Evolutionary conservation across 2,797 vertebrate genomes (phyloP).

Genomic region (Paguma larvata): DNA sequence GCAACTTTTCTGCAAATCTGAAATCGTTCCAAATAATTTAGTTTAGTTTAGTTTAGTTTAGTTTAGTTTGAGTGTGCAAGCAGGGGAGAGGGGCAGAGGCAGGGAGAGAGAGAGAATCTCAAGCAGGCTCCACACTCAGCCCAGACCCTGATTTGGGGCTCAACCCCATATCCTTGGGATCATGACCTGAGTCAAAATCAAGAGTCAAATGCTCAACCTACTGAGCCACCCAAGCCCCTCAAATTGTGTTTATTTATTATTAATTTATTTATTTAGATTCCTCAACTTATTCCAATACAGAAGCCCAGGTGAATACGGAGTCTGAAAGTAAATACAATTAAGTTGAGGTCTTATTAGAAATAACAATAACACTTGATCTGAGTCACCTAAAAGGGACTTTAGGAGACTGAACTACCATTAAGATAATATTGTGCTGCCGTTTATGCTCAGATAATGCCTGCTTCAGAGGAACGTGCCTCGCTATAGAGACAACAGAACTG

Average conservation of each 20-base stretch:
- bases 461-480: neutral
- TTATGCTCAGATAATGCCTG: neutral
- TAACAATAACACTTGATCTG: neutral
- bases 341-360: neutral
- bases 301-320: neutral
- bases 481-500: neutral
- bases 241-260: neutral
- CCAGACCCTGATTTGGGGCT: no score
- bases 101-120: no score
- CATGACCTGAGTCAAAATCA: no score
- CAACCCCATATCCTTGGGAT: no score
- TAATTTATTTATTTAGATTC: neutral
- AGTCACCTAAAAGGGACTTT: conserved; percentile 54
- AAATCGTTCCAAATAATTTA: conserved; percentile 10
- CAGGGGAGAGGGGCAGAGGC: no score
- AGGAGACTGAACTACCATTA: neutral
- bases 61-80: neutral
- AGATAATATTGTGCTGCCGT: neutral
- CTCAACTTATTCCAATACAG: neutral
- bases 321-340: conserved; percentile 15
- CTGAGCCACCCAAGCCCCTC: no score
- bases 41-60: no score
- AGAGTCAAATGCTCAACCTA: no score
- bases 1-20: neutral
- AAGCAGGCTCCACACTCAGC: no score